A percentile compares a stretch with the other conserved stretches of the same genome.
phyloP scores from a whole-genome alignment of 2,888 invertebrate genomes.

The Cylloceria caligata region DNA sequence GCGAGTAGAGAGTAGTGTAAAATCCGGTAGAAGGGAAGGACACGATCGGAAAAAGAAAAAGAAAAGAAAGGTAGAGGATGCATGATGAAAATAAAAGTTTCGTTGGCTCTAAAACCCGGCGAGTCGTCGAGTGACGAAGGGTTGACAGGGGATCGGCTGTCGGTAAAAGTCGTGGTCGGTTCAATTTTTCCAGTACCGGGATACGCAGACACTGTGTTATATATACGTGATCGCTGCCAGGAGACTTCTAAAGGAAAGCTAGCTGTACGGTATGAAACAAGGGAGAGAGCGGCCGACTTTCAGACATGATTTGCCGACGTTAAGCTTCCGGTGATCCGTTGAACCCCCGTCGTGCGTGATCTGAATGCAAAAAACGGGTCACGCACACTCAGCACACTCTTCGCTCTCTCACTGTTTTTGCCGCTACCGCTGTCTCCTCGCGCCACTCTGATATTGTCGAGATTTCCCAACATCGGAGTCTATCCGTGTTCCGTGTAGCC shows the following conservation, averaged over 20 bases:
- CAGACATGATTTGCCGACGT: slow-evolving; percentile 58
- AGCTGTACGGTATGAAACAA: slow-evolving; percentile 4
- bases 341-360: slow-evolving; percentile 75
- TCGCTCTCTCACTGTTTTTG: neutral
- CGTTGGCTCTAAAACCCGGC: slow-evolving; percentile 23
- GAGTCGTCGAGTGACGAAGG: slow-evolving; percentile 69
- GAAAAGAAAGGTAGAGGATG: neutral
- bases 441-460: slow-evolving; percentile 16
- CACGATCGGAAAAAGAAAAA: neutral
- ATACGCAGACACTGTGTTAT: neutral
- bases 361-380: slow-evolving; percentile 70
- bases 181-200: slow-evolving; percentile 32
- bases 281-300: slow-evolving; percentile 53
- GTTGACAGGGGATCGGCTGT: slow-evolving; percentile 74
- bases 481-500: neutral
- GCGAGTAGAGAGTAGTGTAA: neutral
- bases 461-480: neutral
- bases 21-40: neutral
- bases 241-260: slow-evolving; percentile 40
- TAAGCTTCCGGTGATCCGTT: slow-evolving; percentile 74
- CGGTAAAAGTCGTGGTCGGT: slow-evolving; percentile 61
- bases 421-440: slow-evolving; percentile 9
- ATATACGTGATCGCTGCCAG: slow-evolving; percentile 8
- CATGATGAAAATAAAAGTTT: neutral
- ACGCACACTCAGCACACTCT: slow-evolving; percentile 26